A percentile compares a stretch with the other conserved stretches of the same genome.
Conservation (phyloP, 2,113 vertebrate species). For the Solea senegalensis region DNA sequence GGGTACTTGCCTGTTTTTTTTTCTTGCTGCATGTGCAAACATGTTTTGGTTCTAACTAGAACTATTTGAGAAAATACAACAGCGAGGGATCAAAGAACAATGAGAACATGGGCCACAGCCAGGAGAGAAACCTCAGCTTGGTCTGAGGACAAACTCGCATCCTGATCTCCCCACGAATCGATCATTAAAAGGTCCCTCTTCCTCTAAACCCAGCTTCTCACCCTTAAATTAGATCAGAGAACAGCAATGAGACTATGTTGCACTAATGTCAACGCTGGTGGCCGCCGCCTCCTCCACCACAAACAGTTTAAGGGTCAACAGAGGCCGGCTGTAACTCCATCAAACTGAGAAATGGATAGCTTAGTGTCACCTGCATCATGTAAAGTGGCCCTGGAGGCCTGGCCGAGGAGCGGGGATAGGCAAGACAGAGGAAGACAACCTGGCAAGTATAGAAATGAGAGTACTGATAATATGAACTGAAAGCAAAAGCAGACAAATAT, state of each 20-base stretch:
- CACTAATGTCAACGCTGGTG: slow-evolving; percentile 11
- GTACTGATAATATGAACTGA: slow-evolving; percentile 22
- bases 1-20: neutral
- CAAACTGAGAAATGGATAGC: slow-evolving; percentile 60
- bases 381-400: slow-evolving; percentile 37
- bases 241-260: slow-evolving; percentile 42
- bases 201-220: slow-evolving; percentile 50
- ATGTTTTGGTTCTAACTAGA: neutral
- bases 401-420: neutral
- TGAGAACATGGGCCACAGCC: neutral
- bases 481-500: neutral
- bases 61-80: neutral
- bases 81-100: slow-evolving; percentile 15
- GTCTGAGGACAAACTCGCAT: slow-evolving; percentile 43
- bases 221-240: slow-evolving; percentile 65
- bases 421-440: neutral
- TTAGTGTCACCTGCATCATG: slow-evolving; percentile 41
- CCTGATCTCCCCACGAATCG: slow-evolving; percentile 39
- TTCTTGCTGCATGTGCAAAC: too few relatives aligned
- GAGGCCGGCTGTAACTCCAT: slow-evolving; percentile 58
- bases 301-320: slow-evolving; percentile 63
- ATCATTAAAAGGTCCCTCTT: slow-evolving; percentile 45
- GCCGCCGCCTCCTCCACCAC: slow-evolving; percentile 20
- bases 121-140: slow-evolving; percentile 19
- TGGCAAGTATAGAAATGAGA: slow-evolving; percentile 3